Percentiles rank a stretch among this genome's conserved stretches.
phyloP scores from a whole-genome alignment of 2,888 invertebrate genomes.

The Chelonus formosanus region DNA sequence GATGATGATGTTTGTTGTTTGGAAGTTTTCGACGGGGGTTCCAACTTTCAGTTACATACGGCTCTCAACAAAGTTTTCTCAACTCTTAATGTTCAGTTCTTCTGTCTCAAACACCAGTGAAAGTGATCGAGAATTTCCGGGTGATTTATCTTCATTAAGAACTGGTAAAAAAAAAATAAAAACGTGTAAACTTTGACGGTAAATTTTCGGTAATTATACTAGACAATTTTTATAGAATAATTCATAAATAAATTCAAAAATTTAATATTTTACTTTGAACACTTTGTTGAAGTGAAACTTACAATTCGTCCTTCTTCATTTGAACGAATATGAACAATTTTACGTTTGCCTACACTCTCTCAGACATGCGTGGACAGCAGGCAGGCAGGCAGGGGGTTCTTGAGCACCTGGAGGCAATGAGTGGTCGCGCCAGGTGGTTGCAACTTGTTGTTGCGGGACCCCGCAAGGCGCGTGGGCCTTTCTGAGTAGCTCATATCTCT shows the following conservation, averaged over 20 bases:
- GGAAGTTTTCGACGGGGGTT: too few species aligned
- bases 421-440: slow-evolving; percentile 59
- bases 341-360: not conserved
- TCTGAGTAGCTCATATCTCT: slow-evolving; percentile 32
- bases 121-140: too few species aligned
- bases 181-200: not conserved
- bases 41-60: too few species aligned
- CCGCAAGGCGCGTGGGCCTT: slow-evolving; percentile 43
- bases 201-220: too few species aligned
- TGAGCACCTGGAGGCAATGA: slow-evolving; percentile 57
- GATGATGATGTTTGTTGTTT: too few species aligned
- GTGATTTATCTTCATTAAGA: too few species aligned
- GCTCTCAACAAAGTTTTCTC: too few species aligned
- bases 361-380: slow-evolving; percentile 31
- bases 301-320: not conserved
- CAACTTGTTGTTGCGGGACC: slow-evolving; percentile 58
- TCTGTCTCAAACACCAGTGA: too few species aligned
- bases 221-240: not conserved
- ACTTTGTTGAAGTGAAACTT: not conserved
- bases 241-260: not conserved
- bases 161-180: not conserved
- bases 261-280: too few species aligned
- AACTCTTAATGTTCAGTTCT: too few species aligned
- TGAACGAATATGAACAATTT: slow-evolving; percentile 3
- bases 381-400: slow-evolving; percentile 46